These are phyloP conservation scores for Procavia capensis DNA, from an alignment of 2,113 vertebrate genomes.

Conservation along the genomic window DNA sequence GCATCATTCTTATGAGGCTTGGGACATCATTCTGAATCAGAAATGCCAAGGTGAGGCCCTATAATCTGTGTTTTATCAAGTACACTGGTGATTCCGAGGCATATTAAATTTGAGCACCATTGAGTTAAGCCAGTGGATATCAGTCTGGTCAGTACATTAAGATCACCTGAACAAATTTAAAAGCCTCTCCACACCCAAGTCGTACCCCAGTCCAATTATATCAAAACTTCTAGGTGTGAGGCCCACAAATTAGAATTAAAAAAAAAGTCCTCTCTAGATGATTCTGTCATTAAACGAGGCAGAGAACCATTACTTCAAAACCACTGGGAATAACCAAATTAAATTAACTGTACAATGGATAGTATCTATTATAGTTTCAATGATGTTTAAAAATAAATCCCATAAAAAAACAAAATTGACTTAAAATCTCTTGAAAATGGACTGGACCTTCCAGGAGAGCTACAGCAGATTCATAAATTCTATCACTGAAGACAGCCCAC, in stretches of 20 bases:
- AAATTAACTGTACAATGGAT: background rate
- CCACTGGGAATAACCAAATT: constrained; percentile 3
- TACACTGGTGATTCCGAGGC: background rate
- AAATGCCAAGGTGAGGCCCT: background rate
- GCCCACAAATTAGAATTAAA: background rate
- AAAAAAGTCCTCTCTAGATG: background rate
- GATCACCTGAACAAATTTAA: constrained; percentile 47
- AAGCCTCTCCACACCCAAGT: background rate
- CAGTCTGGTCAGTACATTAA: constrained; percentile 45
- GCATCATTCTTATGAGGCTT: background rate
- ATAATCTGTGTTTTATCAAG: background rate
- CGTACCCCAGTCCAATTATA: constrained; percentile 34
- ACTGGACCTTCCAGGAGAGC: background rate
- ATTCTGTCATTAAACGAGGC: background rate
- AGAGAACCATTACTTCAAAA: constrained; percentile 12
- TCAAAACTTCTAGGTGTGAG: background rate
- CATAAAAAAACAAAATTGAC: background rate
- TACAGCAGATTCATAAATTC: background rate
- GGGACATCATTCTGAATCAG: background rate
- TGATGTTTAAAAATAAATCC: background rate
- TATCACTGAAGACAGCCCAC: background rate
- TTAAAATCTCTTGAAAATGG: constrained; percentile 1
- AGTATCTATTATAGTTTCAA: background rate
- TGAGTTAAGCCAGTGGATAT: constrained; percentile 21
- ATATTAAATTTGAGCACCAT: constrained; percentile 20